Evolutionary conservation across 2,113 vertebrate species (phyloP), one percentile per base, ranked within the genome.

Genomic region (Rhabdornis inornatus): DNA sequence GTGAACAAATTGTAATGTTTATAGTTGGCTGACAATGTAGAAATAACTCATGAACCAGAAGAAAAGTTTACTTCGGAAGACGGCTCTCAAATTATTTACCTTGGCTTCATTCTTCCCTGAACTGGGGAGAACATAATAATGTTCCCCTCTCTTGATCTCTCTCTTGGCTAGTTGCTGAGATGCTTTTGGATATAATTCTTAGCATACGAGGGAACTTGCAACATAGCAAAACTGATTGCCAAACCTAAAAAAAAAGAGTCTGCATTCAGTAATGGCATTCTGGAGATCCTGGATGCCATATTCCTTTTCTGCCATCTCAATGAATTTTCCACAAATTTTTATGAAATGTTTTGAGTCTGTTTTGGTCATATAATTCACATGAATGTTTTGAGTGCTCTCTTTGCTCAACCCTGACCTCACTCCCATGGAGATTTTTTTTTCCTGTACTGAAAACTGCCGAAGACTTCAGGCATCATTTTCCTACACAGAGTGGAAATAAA

Each of bases 121-220:
- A 53, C 0, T 91, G 68, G 25, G 75, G 49, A 93, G 59, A 95
- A 56, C 70, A 44, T 63, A 93, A 78, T 61, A 63, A 53, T 76
- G 63, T 94, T 96, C 89, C 49, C 66, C 63, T 87, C 49, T 83
- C 72, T 85, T 91, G 65, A 84, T 95, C 83, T 90, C 78, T 89
- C 53, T 90, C 83, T 96, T 96, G 94, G 83, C 85, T 96, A 70
- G 16, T 89, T 90, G 69, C 79, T 90, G 68, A 83, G 79, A 77
- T 93, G 87, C 64, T 88, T 92, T 95, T 97, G 92, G 83, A 87
- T 94, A 40, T 50, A 95, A 89, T 81, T 52, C 57, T 71, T 45
- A 77, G 37, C 30, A 61, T 44, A 76, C 76, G 25, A 79, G 53
- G 70, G 71, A 90, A 80, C 80, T 94, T 91, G 74, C 47, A 87